Evolutionary conservation across 2,797 vertebrate species (phyloP).

Genomic region (Salarias fasciatus): DNA sequence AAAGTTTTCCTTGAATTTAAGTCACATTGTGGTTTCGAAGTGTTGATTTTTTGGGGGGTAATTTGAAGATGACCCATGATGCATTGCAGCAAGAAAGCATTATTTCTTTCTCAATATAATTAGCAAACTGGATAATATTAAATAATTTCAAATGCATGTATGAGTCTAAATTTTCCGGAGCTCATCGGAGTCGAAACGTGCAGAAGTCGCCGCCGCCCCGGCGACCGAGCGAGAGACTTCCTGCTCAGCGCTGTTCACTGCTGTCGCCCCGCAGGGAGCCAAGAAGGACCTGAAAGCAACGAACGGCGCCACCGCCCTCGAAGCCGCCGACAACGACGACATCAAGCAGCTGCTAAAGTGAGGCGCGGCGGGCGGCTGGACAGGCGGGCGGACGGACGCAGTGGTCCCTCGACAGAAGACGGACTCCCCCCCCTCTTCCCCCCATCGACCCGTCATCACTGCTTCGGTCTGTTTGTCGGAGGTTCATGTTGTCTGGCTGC

Average conservation of each 20-base stretch:
- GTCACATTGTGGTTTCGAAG: no score
- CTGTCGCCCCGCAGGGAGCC: slow-evolving; percentile 76
- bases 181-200: no score
- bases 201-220: no score
- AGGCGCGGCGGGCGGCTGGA: slow-evolving; percentile 61
- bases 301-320: slow-evolving; percentile 62
- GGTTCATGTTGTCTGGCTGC: slow-evolving; percentile 69
- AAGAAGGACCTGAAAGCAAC: slow-evolving; percentile 78
- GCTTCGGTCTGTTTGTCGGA: slow-evolving; percentile 77
- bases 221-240: no score
- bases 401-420: slow-evolving; percentile 69
- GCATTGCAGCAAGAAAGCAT: no score
- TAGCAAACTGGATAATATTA: no score
- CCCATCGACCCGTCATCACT: slow-evolving; percentile 69
- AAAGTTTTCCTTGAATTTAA: no score
- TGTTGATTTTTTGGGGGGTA: no score
- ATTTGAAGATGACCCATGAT: no score
- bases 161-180: no score
- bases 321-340: slow-evolving; percentile 62
- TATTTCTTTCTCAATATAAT: no score
- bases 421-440: slow-evolving; percentile 53
- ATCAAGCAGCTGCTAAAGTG: slow-evolving; percentile 83
- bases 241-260: slow-evolving; percentile 47
- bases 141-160: no score
- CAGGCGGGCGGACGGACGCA: slow-evolving; percentile 67